phyloP scores from a whole-genome alignment of 1,140 invertebrate species.

The Carcinoscorpius rotundicauda region DNA sequence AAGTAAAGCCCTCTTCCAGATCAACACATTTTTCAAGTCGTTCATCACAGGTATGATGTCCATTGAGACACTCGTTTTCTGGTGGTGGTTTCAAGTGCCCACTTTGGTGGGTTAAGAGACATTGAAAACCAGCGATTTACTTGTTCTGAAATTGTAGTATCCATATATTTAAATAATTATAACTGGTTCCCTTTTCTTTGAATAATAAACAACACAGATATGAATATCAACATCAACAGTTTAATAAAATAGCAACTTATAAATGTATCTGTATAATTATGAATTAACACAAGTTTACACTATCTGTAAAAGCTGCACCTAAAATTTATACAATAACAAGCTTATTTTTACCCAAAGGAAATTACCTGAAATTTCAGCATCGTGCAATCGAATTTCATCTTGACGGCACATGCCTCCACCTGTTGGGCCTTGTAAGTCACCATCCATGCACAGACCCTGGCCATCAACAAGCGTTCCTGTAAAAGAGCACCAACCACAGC shows the following conservation, averaged over 20 bases:
- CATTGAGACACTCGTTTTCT: constrained; percentile 86
- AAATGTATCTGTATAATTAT: no score
- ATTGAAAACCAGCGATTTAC: constrained; percentile 13
- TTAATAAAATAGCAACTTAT: no score
- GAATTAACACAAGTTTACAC: no score
- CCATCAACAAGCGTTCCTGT: constrained; percentile 32
- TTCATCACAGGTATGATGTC: constrained; percentile 76
- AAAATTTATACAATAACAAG: no score
- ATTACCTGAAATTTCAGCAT: no score
- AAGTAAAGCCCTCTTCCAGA: constrained; percentile 58
- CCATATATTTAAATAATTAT: no score
- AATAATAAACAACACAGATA: not conserved
- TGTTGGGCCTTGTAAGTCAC: constrained; percentile 33
- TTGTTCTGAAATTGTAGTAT: constrained; percentile 4
- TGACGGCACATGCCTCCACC: constrained; percentile 9
- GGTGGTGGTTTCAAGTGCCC: constrained; percentile 77
- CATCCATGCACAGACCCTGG: constrained; percentile 37
- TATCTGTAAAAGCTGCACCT: no score
- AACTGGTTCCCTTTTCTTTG: no score
- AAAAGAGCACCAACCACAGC: constrained; percentile 52
- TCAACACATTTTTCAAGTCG: constrained; percentile 75
- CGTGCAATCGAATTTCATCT: no score
- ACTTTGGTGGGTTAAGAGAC: constrained; percentile 32
- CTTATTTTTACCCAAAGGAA: no score
- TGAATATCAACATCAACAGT: no score